Base-by-base conservation (phyloP, 2,113 vertebrate species). In the Ameiurus melas region DNA sequence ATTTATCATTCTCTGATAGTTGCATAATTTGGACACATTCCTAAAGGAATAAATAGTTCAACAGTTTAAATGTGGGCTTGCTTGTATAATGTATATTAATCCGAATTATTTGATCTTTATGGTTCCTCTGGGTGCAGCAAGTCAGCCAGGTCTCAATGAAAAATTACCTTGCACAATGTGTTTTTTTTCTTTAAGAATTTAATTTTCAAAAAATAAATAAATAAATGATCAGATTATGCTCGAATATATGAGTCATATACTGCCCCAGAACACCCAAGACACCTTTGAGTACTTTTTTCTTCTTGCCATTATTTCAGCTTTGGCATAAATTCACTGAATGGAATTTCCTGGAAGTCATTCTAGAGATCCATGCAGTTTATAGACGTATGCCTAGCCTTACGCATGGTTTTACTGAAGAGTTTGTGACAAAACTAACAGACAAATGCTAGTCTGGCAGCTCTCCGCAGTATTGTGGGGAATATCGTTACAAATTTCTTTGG, bases 391-490 rank as follows among this genome's bases (percentile, higher is more conserved):
- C 17, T 81, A 36, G 47, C 8, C 47, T 51, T 51, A 51, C 1
- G 47, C 55, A 55, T 57, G 19, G 16, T 27, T 80, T 57, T 33
- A 80, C 33, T 81, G 51, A 13, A 57, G 78, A 58, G 78, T 58
- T 81, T 81, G 53, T 58, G 55, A 60, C 53, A 39, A 82, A 82
- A 82, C 78, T 57, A 81, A 82, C 55, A 82, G 55, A 19, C 79
- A 82, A 58, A 60, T 82, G 8, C 55, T 57, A 80, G 53, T 33
- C 78, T 80, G 78, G 78, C 51, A 57, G n/a, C n/a, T 4, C 33
- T 57, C 27, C 57, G 17, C 51, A 57, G 78, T 9, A 57, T 80
- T 33, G n/a, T 19, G n/a, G 16, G 17, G 51, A 0, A 80, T 33
- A 16, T 57, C 53, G 33, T 80, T 57, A 20, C 78, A 80, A 7